phyloP scores from a whole-genome alignment of 2,113 vertebrate genomes.

The Tetrao urogallus region DNA sequence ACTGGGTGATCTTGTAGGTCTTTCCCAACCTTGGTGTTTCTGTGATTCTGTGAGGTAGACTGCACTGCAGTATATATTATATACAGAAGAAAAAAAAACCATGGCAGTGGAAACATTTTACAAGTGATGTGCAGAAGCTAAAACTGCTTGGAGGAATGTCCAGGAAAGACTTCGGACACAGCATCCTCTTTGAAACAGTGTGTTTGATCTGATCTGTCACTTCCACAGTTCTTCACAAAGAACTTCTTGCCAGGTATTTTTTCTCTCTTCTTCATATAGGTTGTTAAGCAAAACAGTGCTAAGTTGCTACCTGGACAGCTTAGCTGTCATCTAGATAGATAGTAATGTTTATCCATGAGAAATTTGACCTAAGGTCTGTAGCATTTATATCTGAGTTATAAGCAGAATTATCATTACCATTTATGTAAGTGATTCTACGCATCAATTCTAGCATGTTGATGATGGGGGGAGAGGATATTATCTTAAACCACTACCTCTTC shows the following conservation, averaged over 20 bases:
- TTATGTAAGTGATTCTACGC: neutral
- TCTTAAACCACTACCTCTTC: neutral
- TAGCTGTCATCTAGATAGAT: neutral
- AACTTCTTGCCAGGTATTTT: neutral
- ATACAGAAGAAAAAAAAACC: neutral
- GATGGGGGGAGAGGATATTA: neutral
- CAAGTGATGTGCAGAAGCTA: neutral
- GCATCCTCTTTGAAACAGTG: neutral
- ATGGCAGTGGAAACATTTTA: neutral
- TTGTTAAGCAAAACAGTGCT: neutral
- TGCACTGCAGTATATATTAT: neutral
- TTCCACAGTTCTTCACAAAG: neutral
- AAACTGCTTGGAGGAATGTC: neutral
- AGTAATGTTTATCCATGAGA: neutral
- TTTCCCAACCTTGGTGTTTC: no score
- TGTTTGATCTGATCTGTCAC: neutral
- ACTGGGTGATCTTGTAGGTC: no score
- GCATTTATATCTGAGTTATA: neutral
- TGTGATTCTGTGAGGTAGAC: neutral
- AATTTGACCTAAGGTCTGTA: neutral
- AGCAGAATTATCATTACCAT: neutral
- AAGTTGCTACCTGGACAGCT: neutral
- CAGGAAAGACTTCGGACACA: neutral
- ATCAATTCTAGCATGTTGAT: neutral
- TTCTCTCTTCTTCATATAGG: neutral